These are phyloP conservation scores for Oryzias dopingdopingensis DNA, from an alignment of 2,797 vertebrate genomes.

Conservation along the genomic window DNA sequence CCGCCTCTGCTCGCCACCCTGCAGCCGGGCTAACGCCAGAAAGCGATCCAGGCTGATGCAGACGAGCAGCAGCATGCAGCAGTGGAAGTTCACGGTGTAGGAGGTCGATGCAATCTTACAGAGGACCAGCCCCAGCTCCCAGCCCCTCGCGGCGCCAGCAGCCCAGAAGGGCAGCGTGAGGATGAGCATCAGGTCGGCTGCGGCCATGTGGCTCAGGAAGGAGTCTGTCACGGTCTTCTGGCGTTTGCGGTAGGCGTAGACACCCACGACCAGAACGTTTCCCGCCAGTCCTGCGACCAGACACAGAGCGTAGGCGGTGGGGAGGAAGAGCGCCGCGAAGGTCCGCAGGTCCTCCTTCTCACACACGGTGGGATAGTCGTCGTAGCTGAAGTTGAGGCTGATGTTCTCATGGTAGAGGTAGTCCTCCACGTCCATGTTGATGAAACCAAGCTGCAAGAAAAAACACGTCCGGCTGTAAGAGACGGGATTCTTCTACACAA, in stretches of 20 bases:
- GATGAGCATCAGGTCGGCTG: conserved; percentile 88
- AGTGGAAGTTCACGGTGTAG: conserved; percentile 90
- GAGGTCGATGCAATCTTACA: conserved; percentile 86
- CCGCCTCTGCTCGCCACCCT: conserved; percentile 20
- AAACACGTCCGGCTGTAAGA: background rate
- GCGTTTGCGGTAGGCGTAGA: conserved; percentile 86
- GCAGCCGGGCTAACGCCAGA: conserved; percentile 57
- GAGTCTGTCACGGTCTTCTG: conserved; percentile 83
- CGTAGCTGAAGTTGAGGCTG: conserved; percentile 68
- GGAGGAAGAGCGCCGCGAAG: conserved; percentile 85
- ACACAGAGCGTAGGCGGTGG: conserved; percentile 80
- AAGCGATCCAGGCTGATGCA: conserved; percentile 91
- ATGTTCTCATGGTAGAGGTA: conserved; percentile 65
- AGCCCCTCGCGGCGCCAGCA: conserved; percentile 81
- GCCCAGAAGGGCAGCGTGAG: conserved; percentile 92
- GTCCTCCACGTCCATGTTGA: conserved; percentile 46
- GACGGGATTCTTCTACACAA: background rate
- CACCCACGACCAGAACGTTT: conserved; percentile 82
- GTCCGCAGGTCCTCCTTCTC: conserved; percentile 84
- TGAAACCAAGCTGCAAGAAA: conserved; percentile 34
- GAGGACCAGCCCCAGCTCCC: conserved; percentile 81
- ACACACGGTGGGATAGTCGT: conserved; percentile 81
- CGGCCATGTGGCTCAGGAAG: conserved; percentile 89
- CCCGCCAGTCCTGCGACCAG: conserved; percentile 85
- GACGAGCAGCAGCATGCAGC: conserved; percentile 90